These are phyloP conservation scores for Anguilla anguilla DNA, from an alignment of 2,797 vertebrate genomes.

Conservation along the genomic window DNA sequence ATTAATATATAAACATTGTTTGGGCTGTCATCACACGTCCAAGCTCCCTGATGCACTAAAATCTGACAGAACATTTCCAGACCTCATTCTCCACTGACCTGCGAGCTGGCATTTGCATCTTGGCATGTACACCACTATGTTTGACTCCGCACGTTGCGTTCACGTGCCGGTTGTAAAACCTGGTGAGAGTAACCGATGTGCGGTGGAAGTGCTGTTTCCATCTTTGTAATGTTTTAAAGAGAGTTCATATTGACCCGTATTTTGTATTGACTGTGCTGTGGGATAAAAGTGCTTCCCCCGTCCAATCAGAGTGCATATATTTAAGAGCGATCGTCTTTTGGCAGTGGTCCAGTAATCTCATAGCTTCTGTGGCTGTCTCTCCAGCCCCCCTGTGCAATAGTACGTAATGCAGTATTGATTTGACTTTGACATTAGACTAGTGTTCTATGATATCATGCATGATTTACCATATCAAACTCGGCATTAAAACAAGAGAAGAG, in stretches of 20 bases:
- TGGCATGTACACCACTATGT: neutral
- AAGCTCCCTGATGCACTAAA: too few relatives aligned
- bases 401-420: neutral
- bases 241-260: neutral
- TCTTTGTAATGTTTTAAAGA: neutral
- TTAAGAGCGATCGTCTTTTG: neutral
- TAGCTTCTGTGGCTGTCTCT: neutral
- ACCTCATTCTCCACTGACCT: neutral
- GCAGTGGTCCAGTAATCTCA: neutral
- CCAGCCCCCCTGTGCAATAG: neutral
- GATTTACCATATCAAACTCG: neutral
- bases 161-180: neutral
- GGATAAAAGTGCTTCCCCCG: neutral
- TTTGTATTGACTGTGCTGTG: neutral
- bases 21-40: neutral
- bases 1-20: neutral
- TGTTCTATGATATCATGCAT: neutral
- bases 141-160: neutral
- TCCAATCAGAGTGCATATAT: neutral
- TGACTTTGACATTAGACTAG: conserved; percentile 5
- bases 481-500: neutral
- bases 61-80: too few relatives aligned
- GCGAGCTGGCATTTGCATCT: neutral
- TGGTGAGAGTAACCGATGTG: neutral
- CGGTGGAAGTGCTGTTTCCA: neutral